phyloP scores from a whole-genome alignment of 2,113 vertebrate species.

The Cheirogaleus medius region DNA sequence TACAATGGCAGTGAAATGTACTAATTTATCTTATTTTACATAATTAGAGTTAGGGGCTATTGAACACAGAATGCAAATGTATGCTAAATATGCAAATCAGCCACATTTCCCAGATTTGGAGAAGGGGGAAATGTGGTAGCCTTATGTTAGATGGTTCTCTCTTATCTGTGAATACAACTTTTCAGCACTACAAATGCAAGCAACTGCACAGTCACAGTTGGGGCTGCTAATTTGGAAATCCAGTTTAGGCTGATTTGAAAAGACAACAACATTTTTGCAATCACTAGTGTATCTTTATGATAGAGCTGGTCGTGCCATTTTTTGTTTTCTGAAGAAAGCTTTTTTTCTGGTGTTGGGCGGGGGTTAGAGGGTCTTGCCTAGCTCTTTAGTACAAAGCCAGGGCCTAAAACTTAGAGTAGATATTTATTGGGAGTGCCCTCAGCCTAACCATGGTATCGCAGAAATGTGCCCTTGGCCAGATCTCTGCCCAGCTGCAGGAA shows the following conservation, averaged over 20 bases:
- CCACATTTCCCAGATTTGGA: constrained; percentile 76
- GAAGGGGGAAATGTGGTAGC: constrained; percentile 74
- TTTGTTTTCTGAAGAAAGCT: constrained; percentile 47
- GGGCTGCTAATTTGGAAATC: constrained; percentile 78
- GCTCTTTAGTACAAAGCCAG: neutral
- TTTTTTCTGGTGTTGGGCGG: neutral
- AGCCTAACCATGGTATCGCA: neutral
- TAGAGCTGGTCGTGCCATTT: constrained; percentile 21
- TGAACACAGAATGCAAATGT: constrained; percentile 81
- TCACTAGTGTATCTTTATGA: constrained; percentile 59
- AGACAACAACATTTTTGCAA: constrained; percentile 70
- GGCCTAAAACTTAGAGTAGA: neutral
- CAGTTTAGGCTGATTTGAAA: constrained; percentile 74
- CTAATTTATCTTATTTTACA: constrained; percentile 82
- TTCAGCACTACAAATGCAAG: constrained; percentile 56
- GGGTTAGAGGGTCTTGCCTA: neutral
- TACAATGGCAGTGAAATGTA: constrained; percentile 74
- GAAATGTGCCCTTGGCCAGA: too few relatives aligned
- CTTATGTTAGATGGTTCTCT: constrained; percentile 77
- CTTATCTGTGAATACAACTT: constrained; percentile 77
- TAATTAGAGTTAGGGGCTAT: constrained; percentile 82
- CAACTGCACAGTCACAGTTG: constrained; percentile 70
- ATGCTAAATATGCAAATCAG: constrained; percentile 80
- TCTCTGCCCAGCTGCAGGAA: neutral
- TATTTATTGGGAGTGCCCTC: neutral